Base-by-base conservation (phyloP, 2,113 vertebrate species). In the Oryzias celebensis region DNA sequence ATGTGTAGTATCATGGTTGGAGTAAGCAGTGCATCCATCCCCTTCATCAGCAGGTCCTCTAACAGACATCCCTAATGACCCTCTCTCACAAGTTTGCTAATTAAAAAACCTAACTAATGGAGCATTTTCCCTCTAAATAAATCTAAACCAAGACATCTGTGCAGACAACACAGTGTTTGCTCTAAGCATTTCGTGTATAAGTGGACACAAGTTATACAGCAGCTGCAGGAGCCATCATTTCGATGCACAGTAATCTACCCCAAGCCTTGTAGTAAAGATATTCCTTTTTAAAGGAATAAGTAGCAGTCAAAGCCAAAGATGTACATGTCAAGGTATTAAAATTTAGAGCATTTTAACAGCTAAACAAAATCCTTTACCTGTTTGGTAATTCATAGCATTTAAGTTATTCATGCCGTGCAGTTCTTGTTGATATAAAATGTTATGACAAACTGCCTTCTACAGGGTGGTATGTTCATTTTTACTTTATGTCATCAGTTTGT, bases 71-170 rank as follows among this genome's bases (percentile, higher is more conserved):
- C 83, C 87, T 90, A 92, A 92, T 91, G 89, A 90, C 85, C 86
- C 80, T 84, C 85, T 85, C 88, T 84, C 86, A 89, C 88, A 86
- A 89, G 80, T 82, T 83, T 72, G 82, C 90, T 91, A 91, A 92
- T 92, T 92, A 92, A 92, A 91, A 91, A 87, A 77, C 82, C 75
- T 47, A 80, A 84, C 88, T 91, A 91, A 91, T 90, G 86, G 87
- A 87, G 84, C 87, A 79, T 89, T 90, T 85, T 87, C 88, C 87
- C 89, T 90, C 82, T 83, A 85, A 87, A 90, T 91, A 90, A 90
- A 89, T 90, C 84, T 86, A 79, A 86, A 78, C 82, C 84, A 77
- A 84, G 90, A 85, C 87, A 85, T 84, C 83, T 83, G 80, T 77
- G 77, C 85, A 83, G 79, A 78, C 73, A 86, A 74, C 81, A 67